Conservation (phyloP, 2,888 invertebrate genomes). For the Ectropis crepuscularia region DNA sequence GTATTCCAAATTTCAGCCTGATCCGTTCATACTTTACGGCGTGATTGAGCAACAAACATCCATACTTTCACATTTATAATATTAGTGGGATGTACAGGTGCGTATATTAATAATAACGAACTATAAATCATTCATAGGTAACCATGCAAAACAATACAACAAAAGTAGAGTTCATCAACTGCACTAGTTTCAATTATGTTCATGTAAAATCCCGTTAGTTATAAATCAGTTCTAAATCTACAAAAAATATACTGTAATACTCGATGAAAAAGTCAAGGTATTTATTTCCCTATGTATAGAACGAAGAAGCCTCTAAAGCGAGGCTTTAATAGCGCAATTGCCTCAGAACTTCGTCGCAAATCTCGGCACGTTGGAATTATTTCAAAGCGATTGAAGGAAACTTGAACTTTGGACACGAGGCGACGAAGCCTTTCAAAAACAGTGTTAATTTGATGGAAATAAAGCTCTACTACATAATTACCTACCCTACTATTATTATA, state of each 20-base stretch:
- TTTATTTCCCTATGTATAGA: conserved; percentile 4
- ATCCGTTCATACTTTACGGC: too few species aligned
- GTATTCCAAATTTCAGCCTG: too few species aligned
- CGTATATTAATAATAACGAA: too few species aligned
- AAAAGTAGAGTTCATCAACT: too few species aligned
- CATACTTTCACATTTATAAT: too few species aligned
- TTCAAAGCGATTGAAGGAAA: conserved; percentile 13
- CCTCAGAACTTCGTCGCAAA: conserved; percentile 16
- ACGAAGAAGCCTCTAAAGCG: conserved; percentile 16
- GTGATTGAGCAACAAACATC: too few species aligned
- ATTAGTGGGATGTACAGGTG: too few species aligned
- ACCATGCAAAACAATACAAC: too few species aligned
- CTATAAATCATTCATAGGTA: too few species aligned
- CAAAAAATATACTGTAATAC: neutral
- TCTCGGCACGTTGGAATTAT: conserved; percentile 4
- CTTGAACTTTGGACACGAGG: conserved; percentile 13
- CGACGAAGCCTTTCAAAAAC: conserved; percentile 16
- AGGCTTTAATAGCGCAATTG: conserved; percentile 16
- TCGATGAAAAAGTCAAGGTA: neutral
- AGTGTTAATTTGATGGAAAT: conserved; percentile 3
- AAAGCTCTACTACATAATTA: too few species aligned
- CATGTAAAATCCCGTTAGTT: neutral
- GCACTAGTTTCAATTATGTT: neutral
- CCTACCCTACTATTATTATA: too few species aligned
- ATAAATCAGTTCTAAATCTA: neutral